Percentiles rank a stretch among this genome's conserved stretches.
Conservation (phyloP, 2,797 vertebrate species). For the Enteromius radiatus region DNA sequence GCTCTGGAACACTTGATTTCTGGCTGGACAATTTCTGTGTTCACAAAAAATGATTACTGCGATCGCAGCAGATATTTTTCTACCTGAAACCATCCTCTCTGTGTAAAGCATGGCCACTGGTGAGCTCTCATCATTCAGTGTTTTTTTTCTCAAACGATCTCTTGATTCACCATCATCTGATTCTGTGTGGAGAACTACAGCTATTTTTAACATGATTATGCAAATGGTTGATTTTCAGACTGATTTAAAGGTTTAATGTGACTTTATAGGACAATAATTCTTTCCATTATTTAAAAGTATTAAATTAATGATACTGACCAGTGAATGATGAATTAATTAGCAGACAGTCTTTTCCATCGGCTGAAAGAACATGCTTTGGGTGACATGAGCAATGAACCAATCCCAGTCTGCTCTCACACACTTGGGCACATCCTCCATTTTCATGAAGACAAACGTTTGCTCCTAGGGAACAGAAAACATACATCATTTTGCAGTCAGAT, state of each 20-base stretch:
- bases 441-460: slow-evolving; percentile 80
- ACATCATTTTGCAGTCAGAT: neutral
- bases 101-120: slow-evolving; percentile 67
- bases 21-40: neutral
- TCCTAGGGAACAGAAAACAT: slow-evolving; percentile 66
- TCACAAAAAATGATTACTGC: neutral
- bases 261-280: neutral
- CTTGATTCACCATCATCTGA: slow-evolving; percentile 56
- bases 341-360: slow-evolving; percentile 75
- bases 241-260: neutral
- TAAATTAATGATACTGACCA: slow-evolving; percentile 69
- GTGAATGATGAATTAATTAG: slow-evolving; percentile 55
- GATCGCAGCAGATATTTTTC: neutral
- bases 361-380: slow-evolving; percentile 70
- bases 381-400: slow-evolving; percentile 76
- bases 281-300: neutral
- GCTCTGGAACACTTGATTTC: neutral
- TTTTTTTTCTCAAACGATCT: slow-evolving; percentile 63
- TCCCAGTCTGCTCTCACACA: slow-evolving; percentile 83
- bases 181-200: slow-evolving; percentile 56
- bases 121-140: slow-evolving; percentile 59
- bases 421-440: slow-evolving; percentile 86
- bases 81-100: slow-evolving; percentile 91
- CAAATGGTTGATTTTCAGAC: neutral
- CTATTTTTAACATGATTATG: neutral